Base-by-base conservation (phyloP, 2,888 invertebrate genomes). In the Taenaris catops region DNA sequence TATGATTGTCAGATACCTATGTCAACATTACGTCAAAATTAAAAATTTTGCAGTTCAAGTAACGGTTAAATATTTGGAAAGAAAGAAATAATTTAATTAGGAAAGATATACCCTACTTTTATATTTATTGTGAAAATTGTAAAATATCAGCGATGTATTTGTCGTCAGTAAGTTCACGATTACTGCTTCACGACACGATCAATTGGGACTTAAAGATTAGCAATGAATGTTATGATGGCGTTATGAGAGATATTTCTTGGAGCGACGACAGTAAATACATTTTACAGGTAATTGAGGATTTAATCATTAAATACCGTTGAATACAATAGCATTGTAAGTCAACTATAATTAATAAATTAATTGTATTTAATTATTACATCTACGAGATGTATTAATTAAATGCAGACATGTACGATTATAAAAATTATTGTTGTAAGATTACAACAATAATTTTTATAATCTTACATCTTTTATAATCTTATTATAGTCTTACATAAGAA, bases 131-230 rank as follows among this genome's bases (percentile, higher is more conserved):
- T 4, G 14, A 14, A 8, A 11, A 10, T 23, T 10, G 4, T 23
- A 24, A 24, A 24, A 74, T 53, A 54, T 19, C 3, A 3, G 7
- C 1, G 1, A 90, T 90, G 90, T 88, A 84, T 65, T 74, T 91
- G 45, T 87, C 89, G 11, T 88, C 90, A 19, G 75, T 88, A 43
- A 89, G 89, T 52, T 87, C 87, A 24, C 84, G 87, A 24, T 67
- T 91, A 42, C 74, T 89, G 57, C 68, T 90, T 11, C 87, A 90
- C 53, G 88, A 88, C 44, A 79, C 74, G 40, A 87, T 79, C 52
- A 78, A 67, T 60, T 89, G 89, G 72, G 81, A 87, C 52, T 66
- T 89, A 35, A 74, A 84, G 55, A 84, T 88, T 53, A 73, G 75
- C 34, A 89, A 89, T 51, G 79, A 73, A 26, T 76, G 74, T 51